Conservation (phyloP, 2,113 vertebrate species). For the Rhea pennata region DNA sequence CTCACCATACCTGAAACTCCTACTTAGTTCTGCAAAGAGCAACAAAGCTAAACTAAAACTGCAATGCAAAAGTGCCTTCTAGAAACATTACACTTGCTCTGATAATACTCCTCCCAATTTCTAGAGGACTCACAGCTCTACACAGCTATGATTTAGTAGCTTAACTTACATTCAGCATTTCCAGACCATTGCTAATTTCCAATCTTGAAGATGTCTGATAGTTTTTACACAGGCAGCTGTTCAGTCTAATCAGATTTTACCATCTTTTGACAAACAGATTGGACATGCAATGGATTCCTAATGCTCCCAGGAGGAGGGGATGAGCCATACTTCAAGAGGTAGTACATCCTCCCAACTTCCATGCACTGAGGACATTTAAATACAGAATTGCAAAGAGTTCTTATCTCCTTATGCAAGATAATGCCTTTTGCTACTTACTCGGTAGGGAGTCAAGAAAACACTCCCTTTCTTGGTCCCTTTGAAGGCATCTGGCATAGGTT, state of each 20-base stretch:
- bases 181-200: slow-evolving; percentile 19
- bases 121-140: background rate
- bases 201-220: background rate
- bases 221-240: background rate
- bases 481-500: slow-evolving; percentile 89
- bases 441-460: slow-evolving; percentile 92
- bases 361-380: background rate
- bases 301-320: background rate
- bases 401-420: background rate
- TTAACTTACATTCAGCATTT: background rate
- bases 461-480: slow-evolving; percentile 94
- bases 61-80: background rate
- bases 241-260: slow-evolving; percentile 15
- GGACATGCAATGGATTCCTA: background rate
- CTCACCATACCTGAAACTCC: background rate
- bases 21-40: background rate
- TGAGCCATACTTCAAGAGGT: background rate
- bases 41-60: background rate
- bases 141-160: background rate
- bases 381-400: background rate
- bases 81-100: background rate
- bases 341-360: background rate
- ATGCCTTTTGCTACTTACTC: slow-evolving; percentile 79
- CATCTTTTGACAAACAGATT: slow-evolving; percentile 28
- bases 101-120: background rate